Evolutionary conservation across 2,797 vertebrate genomes (phyloP).

Genomic region (Acanthopagrus latus): DNA sequence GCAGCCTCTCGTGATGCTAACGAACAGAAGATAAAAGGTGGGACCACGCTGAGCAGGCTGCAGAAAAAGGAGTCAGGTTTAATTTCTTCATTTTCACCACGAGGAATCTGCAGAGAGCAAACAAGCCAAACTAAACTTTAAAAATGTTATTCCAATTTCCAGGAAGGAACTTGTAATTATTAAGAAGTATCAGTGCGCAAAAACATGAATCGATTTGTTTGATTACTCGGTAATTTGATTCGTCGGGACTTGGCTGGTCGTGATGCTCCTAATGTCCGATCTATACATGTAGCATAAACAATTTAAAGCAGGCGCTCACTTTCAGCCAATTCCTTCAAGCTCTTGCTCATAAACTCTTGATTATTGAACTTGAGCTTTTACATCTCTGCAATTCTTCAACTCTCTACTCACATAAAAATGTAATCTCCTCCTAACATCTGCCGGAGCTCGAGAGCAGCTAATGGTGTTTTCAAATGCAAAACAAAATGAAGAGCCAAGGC

Average conservation of each 20-base stretch:
- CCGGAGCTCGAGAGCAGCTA: constrained; percentile 3
- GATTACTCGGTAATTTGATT: background rate
- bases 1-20: constrained; percentile 29
- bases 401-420: constrained; percentile 20
- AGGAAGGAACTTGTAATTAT: constrained; percentile 35
- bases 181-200: constrained; percentile 38
- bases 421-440: constrained; percentile 14
- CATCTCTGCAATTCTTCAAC: constrained; percentile 18
- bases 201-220: constrained; percentile 29
- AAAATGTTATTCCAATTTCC: constrained; percentile 37
- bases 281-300: constrained; percentile 16
- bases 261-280: constrained; percentile 12
- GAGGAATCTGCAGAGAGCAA: constrained; percentile 42
- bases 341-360: constrained; percentile 10
- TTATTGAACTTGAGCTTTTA: constrained; percentile 16
- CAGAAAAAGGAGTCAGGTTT: constrained; percentile 23
- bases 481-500: background rate
- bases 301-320: constrained; percentile 7
- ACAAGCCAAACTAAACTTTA: constrained; percentile 20
- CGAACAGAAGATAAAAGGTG: constrained; percentile 46
- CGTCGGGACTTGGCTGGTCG: constrained; percentile 20
- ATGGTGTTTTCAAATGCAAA: background rate
- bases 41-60: constrained; percentile 48
- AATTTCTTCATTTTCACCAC: constrained; percentile 46
- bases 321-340: background rate